phyloP scores from a whole-genome alignment of 2,888 invertebrate species.

The Andrena bicolor region DNA sequence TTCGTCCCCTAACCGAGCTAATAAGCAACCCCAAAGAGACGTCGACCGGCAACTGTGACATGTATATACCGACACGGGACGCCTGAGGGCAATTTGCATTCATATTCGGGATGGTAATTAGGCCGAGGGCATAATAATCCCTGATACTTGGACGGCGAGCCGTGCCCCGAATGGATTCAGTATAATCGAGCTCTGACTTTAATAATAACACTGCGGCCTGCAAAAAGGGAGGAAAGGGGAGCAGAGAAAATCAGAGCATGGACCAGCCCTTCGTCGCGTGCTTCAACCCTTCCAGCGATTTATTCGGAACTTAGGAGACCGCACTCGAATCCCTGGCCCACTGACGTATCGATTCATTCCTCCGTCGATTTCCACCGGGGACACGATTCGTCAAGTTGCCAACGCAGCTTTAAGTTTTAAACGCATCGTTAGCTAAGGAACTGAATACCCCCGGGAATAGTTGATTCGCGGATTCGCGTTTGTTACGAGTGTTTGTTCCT shows the following conservation, averaged over 20 bases:
- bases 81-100: constrained; percentile 79
- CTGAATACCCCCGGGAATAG: not conserved
- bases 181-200: constrained; percentile 68
- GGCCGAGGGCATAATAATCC: constrained; percentile 80
- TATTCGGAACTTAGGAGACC: constrained; percentile 70
- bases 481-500: not conserved
- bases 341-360: constrained; percentile 38
- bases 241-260: not conserved
- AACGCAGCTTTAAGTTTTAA: not conserved
- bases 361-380: constrained; percentile 42
- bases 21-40: constrained; percentile 82
- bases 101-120: constrained; percentile 84
- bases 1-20: constrained; percentile 80
- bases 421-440: not conserved
- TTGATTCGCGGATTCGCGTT: not conserved
- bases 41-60: constrained; percentile 73
- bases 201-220: constrained; percentile 68
- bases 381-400: not conserved
- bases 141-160: constrained; percentile 71
- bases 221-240: not conserved
- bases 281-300: constrained; percentile 52
- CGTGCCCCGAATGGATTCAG: constrained; percentile 62
- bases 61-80: constrained; percentile 63
- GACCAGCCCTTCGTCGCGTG: constrained; percentile 43
- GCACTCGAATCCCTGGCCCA: constrained; percentile 44